These are phyloP conservation scores for Bradysia coprophila DNA, from an alignment of 1,140 invertebrate genomes.

Conservation along the genomic window DNA sequence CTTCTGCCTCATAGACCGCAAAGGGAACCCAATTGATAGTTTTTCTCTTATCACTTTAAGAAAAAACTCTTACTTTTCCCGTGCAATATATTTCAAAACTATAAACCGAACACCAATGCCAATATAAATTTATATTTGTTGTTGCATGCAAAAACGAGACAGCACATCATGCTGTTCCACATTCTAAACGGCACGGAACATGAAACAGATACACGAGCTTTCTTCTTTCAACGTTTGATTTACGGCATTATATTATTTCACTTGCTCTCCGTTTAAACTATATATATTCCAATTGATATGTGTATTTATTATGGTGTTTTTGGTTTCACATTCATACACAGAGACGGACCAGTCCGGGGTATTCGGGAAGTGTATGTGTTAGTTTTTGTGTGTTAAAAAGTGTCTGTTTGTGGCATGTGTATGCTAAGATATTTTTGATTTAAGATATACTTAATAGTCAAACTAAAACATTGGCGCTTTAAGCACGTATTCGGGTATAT, in stretches of 20 bases:
- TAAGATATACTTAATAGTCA: constrained; percentile 25
- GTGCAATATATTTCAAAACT: too few relatives aligned
- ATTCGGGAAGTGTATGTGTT: background rate
- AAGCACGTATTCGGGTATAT: background rate
- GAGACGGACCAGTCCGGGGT: too few relatives aligned
- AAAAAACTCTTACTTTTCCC: too few relatives aligned
- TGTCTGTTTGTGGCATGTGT: background rate
- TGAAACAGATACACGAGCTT: background rate
- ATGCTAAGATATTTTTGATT: constrained; percentile 14
- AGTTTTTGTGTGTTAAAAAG: background rate
- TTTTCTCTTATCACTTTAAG: too few relatives aligned
- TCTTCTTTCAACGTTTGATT: background rate
- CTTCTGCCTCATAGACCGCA: too few relatives aligned
- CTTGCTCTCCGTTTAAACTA: background rate
- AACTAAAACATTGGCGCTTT: constrained; percentile 22
- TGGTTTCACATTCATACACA: background rate
- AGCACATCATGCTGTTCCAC: constrained; percentile 1
- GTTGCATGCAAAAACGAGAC: too few relatives aligned
- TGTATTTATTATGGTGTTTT: background rate
- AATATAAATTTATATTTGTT: too few relatives aligned
- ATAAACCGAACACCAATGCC: too few relatives aligned
- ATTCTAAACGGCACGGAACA: background rate
- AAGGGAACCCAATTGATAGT: too few relatives aligned
- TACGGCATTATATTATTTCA: constrained; percentile 1
- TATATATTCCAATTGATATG: background rate